These are phyloP conservation scores for Reticulitermes lucifugus DNA, from an alignment of 2,888 invertebrate species.

Conservation along the genomic window DNA sequence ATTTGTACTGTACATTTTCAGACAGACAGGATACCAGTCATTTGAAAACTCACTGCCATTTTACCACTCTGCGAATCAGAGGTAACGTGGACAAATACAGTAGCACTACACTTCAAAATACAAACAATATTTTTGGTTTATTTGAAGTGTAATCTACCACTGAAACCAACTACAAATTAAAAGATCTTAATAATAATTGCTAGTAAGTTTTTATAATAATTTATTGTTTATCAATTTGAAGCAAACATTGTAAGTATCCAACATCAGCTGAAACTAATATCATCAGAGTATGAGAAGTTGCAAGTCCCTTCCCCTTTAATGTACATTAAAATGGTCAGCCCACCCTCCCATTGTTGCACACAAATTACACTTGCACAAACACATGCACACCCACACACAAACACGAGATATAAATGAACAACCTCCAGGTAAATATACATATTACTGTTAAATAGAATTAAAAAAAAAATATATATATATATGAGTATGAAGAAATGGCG, in stretches of 20 bases:
- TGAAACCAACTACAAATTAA: no score
- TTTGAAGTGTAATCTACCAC: no score
- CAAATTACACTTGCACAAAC: neutral
- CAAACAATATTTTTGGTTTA: no score
- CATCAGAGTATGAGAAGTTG: neutral
- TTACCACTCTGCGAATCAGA: no score
- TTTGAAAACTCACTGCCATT: no score
- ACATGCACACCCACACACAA: neutral
- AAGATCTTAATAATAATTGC: no score
- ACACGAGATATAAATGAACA: neutral
- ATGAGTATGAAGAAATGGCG: neutral
- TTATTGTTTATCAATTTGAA: no score
- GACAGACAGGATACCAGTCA: no score
- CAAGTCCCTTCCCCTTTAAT: neutral
- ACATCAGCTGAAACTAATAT: neutral
- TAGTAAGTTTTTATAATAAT: no score
- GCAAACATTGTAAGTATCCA: neutral
- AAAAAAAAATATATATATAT: neutral
- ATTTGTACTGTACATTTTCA: no score
- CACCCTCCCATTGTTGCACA: neutral
- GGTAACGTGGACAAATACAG: no score
- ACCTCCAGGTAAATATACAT: neutral
- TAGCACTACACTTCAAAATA: no score
- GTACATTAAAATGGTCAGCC: neutral
- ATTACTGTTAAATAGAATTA: neutral